These are phyloP conservation scores for Drosophila arizonae DNA, from an alignment of 1,140 invertebrate species.

Conservation along the genomic window DNA sequence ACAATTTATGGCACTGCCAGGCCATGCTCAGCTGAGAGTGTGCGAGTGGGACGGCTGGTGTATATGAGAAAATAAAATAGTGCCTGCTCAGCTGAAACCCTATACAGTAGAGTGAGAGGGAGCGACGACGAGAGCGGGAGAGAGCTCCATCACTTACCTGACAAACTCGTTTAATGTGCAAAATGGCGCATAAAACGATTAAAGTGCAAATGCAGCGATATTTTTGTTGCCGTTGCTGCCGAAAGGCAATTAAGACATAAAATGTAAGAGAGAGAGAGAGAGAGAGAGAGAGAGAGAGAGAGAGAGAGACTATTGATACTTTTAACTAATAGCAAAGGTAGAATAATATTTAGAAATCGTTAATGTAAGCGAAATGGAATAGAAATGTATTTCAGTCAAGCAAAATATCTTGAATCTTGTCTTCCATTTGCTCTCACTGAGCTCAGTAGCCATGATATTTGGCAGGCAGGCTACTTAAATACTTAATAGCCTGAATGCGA, in stretches of 20 bases:
- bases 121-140: neutral
- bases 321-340: neutral
- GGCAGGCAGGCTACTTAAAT: neutral
- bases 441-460: neutral
- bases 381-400: too few relatives aligned
- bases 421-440: neutral
- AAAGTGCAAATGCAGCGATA: neutral
- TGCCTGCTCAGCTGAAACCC: neutral
- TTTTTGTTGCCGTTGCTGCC: neutral
- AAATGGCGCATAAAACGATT: constrained; percentile 17
- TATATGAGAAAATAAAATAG: constrained; percentile 11
- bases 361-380: too few relatives aligned
- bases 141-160: constrained; percentile 1
- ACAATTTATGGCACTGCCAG: constrained; percentile 18
- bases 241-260: neutral
- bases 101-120: neutral
- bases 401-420: too few relatives aligned
- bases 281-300: too few relatives aligned
- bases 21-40: neutral
- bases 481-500: neutral
- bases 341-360: neutral
- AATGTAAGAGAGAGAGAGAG: neutral
- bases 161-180: neutral
- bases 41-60: neutral
- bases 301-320: too few relatives aligned